Evolutionary conservation across 2,797 vertebrate species (phyloP).

Genomic region (Sphenopsis melanotis): DNA sequence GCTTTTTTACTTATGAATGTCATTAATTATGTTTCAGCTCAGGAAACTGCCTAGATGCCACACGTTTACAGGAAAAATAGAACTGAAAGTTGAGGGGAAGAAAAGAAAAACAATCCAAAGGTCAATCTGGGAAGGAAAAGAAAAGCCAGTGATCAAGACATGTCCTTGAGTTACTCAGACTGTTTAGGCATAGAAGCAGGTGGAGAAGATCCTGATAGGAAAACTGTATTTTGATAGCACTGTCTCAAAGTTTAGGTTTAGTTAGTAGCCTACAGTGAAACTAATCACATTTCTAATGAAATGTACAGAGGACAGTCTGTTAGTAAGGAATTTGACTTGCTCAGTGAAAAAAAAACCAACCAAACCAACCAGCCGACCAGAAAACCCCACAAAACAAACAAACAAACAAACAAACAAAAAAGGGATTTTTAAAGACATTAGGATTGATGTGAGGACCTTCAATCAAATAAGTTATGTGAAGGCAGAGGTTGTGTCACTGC

Average conservation of each 20-base stretch:
- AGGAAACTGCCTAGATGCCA: background rate
- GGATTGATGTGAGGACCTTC: background rate
- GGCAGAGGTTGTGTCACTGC: background rate
- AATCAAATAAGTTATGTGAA: background rate
- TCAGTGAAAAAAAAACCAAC: background rate
- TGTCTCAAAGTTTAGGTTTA: background rate
- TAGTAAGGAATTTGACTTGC: background rate
- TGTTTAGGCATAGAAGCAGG: background rate
- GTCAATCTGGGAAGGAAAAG: background rate
- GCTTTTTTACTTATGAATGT: background rate
- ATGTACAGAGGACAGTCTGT: background rate
- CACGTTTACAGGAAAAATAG: background rate
- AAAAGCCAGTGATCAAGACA: background rate
- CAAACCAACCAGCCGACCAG: background rate
- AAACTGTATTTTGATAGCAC: background rate
- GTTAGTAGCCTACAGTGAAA: background rate
- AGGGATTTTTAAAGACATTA: background rate
- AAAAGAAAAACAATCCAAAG: background rate
- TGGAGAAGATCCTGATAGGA: background rate
- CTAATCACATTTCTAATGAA: background rate
- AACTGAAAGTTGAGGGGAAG: background rate
- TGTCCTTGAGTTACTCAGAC: background rate
- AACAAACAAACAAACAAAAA: background rate
- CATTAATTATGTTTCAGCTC: background rate
- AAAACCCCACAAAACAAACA: background rate